Percentiles rank a stretch among this genome's conserved stretches.
Evolutionary conservation across 2,113 vertebrate species (phyloP).

Genomic region (Felis catus): DNA sequence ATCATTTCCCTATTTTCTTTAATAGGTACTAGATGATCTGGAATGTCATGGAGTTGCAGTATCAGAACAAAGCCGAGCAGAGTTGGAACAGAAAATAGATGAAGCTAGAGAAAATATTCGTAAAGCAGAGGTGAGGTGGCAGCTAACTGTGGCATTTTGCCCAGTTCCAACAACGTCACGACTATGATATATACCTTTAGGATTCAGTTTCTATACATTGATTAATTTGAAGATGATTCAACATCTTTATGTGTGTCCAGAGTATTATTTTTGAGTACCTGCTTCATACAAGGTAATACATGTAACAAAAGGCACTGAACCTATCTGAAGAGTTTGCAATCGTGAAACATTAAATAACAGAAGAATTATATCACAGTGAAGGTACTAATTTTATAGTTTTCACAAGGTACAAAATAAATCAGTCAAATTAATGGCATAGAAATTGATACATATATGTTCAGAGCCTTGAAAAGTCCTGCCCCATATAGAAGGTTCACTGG

Average conservation of each 20-base stretch:
- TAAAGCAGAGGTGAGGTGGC: slow-evolving; percentile 93
- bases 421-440: slow-evolving; percentile 1
- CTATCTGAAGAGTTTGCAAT: not conserved
- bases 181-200: not conserved
- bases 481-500: not conserved
- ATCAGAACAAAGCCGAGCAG: slow-evolving; percentile 92
- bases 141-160: not conserved
- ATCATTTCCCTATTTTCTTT: slow-evolving; percentile 30
- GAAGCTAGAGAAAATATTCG: slow-evolving; percentile 96
- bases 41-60: slow-evolving; percentile 91
- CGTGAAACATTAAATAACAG: slow-evolving; percentile 25
- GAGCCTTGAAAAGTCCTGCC: not conserved
- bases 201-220: not conserved
- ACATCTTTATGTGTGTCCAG: not conserved
- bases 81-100: slow-evolving; percentile 96
- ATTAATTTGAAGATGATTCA: not conserved
- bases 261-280: not conserved
- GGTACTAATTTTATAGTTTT: slow-evolving; percentile 48
- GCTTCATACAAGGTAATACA: not conserved
- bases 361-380: slow-evolving; percentile 23
- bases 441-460: not conserved
- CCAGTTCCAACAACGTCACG: not conserved
- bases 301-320: not conserved
- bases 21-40: slow-evolving; percentile 93
- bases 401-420: not conserved